Evolutionary conservation across 2,797 vertebrate genomes (phyloP), one percentile per base, ranked within the genome.

Genomic region (Melanotaenia boesemani): DNA sequence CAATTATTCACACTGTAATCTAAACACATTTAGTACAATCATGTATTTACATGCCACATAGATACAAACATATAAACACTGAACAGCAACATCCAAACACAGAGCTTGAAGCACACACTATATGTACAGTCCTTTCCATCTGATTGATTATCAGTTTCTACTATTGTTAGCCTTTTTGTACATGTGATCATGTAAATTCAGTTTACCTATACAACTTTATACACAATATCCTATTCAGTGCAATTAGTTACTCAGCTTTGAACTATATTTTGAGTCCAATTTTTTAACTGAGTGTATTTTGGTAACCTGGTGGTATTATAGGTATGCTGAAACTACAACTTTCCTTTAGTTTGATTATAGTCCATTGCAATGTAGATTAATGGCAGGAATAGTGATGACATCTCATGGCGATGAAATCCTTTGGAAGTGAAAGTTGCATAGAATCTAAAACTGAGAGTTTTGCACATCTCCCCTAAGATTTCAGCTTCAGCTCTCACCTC

Each of bases 1-100:
- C 28, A 82, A 63, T 44, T 18, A 65, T 28, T 34, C 55, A 64
- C 26, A 50, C 24, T 22, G 79, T 65, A 81, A 67, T 41, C 37
- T 30, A 74, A 63, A 75, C 39, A 55, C 60, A 63, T 9, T 24
- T 58, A 16, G 39, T 44, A 58, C 57, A 67, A 58, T 52, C 0
- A n/a, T 82, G 81, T 74, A 85, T 84, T 79, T 64, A 77, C 36
- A 77, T 76, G 66, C 22, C 18, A 72, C 64, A 83, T 59, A 77
- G 36, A 78, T 62, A 60, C 68, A 78, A 32, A 84, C 57, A 68
- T 37, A 75, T 12, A 46, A 61, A 87, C 66, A 86, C 48, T 24
- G 57, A 46, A 86, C 78, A 67, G 13, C 60, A 74, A 73, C 24
- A 62, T 13, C 80, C 66, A 82, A 39, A 86, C 73, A 85, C 50